A percentile compares a stretch with the other conserved stretches of the same genome.
phyloP scores from a whole-genome alignment of 2,888 invertebrate genomes.

The Caenorhabditis drosophilae region DNA sequence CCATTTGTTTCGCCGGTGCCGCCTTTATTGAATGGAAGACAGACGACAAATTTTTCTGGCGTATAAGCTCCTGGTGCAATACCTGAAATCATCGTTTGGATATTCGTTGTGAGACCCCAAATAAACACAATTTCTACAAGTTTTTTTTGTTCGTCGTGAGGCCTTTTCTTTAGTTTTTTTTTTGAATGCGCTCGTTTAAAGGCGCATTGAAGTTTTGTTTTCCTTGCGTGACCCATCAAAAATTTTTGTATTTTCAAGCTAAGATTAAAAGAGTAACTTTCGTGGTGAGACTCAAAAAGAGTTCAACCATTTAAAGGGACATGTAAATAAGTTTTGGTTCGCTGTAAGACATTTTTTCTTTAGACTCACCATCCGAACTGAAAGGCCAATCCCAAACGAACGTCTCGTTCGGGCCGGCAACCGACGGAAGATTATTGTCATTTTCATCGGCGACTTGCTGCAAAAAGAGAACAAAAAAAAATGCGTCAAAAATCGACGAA shows the following conservation, averaged over 20 bases:
- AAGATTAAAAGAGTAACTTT: neutral
- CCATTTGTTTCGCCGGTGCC: slow-evolving; percentile 65
- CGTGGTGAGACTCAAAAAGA: neutral
- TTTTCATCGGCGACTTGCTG: neutral
- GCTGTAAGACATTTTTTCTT: too few relatives aligned
- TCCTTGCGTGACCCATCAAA: too few relatives aligned
- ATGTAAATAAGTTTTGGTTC: neutral
- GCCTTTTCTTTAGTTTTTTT: neutral
- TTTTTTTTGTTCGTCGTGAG: too few relatives aligned
- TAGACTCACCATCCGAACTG: slow-evolving; percentile 53
- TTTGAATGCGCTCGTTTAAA: too few relatives aligned
- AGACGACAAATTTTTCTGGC: slow-evolving; percentile 61
- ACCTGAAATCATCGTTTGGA: slow-evolving; percentile 50
- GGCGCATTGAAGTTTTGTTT: too few relatives aligned
- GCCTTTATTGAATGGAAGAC: slow-evolving; percentile 64
- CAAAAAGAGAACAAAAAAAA: neutral
- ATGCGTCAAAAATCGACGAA: neutral
- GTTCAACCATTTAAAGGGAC: neutral
- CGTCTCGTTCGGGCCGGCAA: slow-evolving; percentile 34
- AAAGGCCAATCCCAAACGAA: slow-evolving; percentile 67
- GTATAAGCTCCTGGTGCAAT: slow-evolving; percentile 64
- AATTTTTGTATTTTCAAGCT: neutral
- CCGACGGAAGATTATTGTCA: slow-evolving; percentile 13
- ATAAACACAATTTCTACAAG: too few relatives aligned
- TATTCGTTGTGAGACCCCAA: too few relatives aligned